A percentile compares a stretch with the other conserved stretches of the same genome.
Evolutionary conservation across 2,113 vertebrate genomes (phyloP).

Genomic region (Oenanthe oenanthe): DNA sequence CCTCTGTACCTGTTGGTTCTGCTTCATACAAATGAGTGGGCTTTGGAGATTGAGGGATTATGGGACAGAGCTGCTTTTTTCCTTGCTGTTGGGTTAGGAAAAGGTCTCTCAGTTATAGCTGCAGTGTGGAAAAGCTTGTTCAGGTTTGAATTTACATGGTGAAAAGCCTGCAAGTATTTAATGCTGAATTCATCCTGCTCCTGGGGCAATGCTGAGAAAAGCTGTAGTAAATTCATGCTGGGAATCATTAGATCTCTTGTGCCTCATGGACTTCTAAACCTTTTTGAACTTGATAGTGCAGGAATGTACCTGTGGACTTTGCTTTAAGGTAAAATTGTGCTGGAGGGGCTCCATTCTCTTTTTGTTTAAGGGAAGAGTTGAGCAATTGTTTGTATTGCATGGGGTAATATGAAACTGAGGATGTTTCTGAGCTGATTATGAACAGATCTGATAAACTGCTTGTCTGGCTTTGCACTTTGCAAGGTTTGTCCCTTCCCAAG

Average conservation of each 20-base stretch:
- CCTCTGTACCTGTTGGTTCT: neutral
- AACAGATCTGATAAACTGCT: neutral
- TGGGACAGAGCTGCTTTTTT: neutral
- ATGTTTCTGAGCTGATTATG: neutral
- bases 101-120: neutral
- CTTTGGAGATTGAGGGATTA: neutral
- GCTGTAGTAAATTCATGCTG: neutral
- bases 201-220: neutral
- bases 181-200: neutral
- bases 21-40: neutral
- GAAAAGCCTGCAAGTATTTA: neutral
- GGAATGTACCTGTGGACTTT: slow-evolving; percentile 17
- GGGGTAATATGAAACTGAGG: neutral
- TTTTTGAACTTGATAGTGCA: neutral
- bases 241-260: neutral
- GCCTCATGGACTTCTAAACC: neutral
- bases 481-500: neutral
- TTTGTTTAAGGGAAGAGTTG: neutral
- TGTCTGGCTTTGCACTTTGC: neutral
- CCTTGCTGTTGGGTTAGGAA: neutral
- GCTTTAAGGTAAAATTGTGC: neutral
- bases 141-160: neutral
- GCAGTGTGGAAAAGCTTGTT: neutral
- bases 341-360: neutral
- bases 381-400: slow-evolving; percentile 11